phyloP scores from a whole-genome alignment of 2,797 vertebrate species.

The Loris lydekkerianus region DNA sequence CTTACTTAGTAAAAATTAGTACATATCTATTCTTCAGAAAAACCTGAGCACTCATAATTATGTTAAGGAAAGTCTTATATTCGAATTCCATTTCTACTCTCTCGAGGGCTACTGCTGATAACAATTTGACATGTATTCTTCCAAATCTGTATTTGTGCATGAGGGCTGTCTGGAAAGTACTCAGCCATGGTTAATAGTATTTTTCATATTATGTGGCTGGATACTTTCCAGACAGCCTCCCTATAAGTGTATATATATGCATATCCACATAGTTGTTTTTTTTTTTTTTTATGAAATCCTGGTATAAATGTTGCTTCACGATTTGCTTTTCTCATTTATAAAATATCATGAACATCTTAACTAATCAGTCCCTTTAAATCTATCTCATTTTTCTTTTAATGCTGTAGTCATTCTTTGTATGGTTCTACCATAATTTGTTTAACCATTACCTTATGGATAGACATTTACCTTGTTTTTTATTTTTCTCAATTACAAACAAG shows the following conservation, averaged over 20 bases:
- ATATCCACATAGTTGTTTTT: not conserved
- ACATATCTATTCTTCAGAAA: not conserved
- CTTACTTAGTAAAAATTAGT: constrained; percentile 54
- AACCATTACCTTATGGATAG: not conserved
- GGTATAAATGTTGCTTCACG: not conserved
- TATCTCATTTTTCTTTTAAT: constrained; percentile 32
- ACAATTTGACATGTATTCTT: not conserved
- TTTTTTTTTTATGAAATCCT: not conserved
- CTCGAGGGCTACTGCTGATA: not conserved
- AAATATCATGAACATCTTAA: constrained; percentile 42
- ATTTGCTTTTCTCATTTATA: constrained; percentile 20
- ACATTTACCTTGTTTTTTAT: not conserved
- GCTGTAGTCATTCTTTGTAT: not conserved
- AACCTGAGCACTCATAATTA: not conserved
- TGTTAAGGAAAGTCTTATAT: not conserved
- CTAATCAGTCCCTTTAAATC: not conserved
- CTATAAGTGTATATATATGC: not conserved
- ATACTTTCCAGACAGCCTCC: too few species aligned
- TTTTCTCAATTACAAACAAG: constrained; percentile 49
- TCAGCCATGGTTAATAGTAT: too few species aligned
- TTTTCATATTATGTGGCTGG: too few species aligned
- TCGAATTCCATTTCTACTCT: not conserved
- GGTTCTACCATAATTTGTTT: not conserved
- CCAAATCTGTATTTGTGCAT: not conserved
- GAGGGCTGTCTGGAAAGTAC: too few species aligned